Evolutionary conservation across 1,140 invertebrate genomes (phyloP).

Genomic region (Formica exsecta): DNA sequence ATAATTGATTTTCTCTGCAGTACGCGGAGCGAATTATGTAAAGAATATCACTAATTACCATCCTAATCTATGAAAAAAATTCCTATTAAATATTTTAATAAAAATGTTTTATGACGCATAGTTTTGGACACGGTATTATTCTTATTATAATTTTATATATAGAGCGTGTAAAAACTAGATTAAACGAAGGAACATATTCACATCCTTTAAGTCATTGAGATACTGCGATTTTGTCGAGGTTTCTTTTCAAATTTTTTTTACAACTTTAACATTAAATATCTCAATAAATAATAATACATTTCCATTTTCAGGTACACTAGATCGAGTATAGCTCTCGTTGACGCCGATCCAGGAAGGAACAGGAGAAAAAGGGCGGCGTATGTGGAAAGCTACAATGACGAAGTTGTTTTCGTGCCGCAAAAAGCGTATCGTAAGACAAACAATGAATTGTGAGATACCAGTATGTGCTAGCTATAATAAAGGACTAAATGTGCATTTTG

Average conservation of each 20-base stretch:
- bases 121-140: not conserved
- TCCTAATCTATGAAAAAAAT: constrained; percentile 15
- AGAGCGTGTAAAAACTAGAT: not conserved
- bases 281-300: not conserved
- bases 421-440: constrained; percentile 65
- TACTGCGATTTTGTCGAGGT: not conserved
- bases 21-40: not conserved
- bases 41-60: constrained; percentile 11
- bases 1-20: constrained; percentile 4
- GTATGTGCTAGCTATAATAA: constrained; percentile 44
- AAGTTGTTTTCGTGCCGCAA: constrained; percentile 72
- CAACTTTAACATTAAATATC: not conserved
- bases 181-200: not conserved
- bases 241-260: not conserved
- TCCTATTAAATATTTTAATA: not conserved
- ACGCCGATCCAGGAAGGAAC: constrained; percentile 77
- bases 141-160: not conserved
- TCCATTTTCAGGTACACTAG: constrained; percentile 52
- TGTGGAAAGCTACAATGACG: constrained; percentile 69
- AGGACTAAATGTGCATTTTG: not conserved
- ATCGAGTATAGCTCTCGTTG: constrained; percentile 77
- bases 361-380: constrained; percentile 70
- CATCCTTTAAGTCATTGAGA: too few relatives aligned
- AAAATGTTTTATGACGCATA: not conserved
- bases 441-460: constrained; percentile 70